These are phyloP conservation scores for Lithophane ornitopus DNA, from an alignment of 2,888 invertebrate species.

Conservation along the genomic window DNA sequence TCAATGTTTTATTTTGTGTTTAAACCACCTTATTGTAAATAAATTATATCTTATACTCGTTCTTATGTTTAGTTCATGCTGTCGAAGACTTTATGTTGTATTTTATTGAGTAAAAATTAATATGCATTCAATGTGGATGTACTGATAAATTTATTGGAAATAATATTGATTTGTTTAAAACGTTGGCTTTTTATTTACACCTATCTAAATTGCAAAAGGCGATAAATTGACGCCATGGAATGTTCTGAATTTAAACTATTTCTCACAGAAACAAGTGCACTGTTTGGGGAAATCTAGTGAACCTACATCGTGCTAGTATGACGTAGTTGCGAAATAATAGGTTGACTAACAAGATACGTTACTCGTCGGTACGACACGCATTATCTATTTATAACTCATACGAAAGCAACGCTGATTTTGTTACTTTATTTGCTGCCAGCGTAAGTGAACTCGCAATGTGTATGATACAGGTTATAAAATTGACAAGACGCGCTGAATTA, in stretches of 20 bases:
- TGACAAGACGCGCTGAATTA: constrained; percentile 36
- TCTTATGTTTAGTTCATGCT: constrained; percentile 84
- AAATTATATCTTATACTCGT: constrained; percentile 84
- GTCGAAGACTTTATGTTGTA: constrained; percentile 88
- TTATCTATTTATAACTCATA: constrained; percentile 68
- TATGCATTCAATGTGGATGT: constrained; percentile 89
- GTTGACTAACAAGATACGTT: constrained; percentile 74
- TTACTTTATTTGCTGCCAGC: constrained; percentile 48
- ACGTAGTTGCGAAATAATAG: constrained; percentile 74
- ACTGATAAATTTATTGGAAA: constrained; percentile 90
- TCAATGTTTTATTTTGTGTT: constrained; percentile 89
- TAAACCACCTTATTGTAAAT: constrained; percentile 89
- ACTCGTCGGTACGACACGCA: constrained; percentile 65
- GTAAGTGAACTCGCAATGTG: constrained; percentile 44
- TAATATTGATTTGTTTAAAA: constrained; percentile 91
- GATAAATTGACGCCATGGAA: constrained; percentile 45
- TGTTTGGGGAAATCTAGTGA: constrained; percentile 64
- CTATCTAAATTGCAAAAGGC: constrained; percentile 3
- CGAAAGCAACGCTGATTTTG: constrained; percentile 51
- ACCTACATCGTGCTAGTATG: constrained; percentile 64
- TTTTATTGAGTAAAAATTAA: constrained; percentile 82
- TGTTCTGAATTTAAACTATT: constrained; percentile 65
- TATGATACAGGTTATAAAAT: constrained; percentile 44
- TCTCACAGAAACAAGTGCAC: constrained; percentile 52
- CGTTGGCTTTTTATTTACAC: constrained; percentile 64